These are phyloP conservation scores for Odocoileus virginianus DNA, from an alignment of 2,113 vertebrate species.

Conservation along the genomic window DNA sequence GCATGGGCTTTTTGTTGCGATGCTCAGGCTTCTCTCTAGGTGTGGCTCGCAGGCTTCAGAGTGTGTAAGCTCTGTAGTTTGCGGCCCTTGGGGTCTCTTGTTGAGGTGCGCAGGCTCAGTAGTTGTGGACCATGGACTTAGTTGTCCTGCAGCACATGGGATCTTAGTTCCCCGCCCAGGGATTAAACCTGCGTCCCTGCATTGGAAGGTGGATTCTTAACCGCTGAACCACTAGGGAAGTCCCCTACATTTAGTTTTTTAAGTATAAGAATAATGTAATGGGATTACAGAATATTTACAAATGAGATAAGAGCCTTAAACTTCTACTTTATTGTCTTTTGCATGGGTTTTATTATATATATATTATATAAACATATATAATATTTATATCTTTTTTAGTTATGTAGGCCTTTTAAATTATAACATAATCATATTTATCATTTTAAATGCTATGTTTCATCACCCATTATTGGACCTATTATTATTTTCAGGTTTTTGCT, in stretches of 20 bases:
- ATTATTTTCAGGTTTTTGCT: background rate
- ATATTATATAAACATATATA: background rate
- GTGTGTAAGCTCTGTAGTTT: background rate
- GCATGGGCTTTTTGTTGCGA: background rate
- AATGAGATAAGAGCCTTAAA: background rate
- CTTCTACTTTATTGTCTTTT: background rate
- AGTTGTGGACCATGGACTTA: background rate
- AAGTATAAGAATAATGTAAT: background rate
- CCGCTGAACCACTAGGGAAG: background rate
- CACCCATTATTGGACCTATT: background rate
- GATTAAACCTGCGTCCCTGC: background rate
- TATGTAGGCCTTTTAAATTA: background rate
- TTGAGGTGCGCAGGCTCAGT: background rate
- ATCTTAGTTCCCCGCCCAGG: background rate
- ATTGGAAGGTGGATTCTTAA: background rate
- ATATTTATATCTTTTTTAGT: background rate
- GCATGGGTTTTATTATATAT: background rate
- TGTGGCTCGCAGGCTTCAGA: background rate
- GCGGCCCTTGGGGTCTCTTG: background rate
- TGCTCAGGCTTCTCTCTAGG: background rate
- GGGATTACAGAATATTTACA: background rate
- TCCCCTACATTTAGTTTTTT: background rate
- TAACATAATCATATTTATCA: background rate
- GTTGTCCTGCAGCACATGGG: background rate
- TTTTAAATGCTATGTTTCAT: background rate